These are phyloP conservation scores for Dipodomys stephensi DNA, from an alignment of 2,113 vertebrate genomes.

Conservation along the genomic window DNA sequence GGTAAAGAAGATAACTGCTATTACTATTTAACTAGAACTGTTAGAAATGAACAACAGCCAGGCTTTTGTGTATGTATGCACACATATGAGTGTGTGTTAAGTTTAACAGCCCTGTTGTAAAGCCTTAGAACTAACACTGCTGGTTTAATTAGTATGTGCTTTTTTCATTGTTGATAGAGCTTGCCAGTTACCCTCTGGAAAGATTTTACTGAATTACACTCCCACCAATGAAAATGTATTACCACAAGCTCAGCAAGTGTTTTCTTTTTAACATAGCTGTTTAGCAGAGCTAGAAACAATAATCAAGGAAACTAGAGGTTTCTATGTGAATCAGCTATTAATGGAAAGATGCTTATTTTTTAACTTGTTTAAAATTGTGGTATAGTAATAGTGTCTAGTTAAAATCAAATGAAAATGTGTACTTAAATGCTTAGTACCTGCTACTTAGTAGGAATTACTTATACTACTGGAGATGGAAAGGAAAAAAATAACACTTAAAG, in stretches of 20 bases:
- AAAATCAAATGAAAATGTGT: background rate
- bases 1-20: background rate
- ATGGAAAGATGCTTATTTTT: background rate
- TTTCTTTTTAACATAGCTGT: no score
- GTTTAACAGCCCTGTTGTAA: background rate
- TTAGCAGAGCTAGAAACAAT: background rate
- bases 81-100: background rate
- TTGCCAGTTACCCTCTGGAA: background rate
- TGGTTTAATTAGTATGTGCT: background rate
- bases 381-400: background rate
- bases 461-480: no score
- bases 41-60: background rate
- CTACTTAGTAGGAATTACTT: no score
- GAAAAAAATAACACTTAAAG: background rate
- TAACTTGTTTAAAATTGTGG: background rate
- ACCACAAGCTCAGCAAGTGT: background rate
- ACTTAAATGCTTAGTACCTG: background rate
- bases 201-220: background rate
- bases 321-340: background rate
- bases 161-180: background rate
- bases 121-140: background rate
- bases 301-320: background rate
- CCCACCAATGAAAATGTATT: background rate
- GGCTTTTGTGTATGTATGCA: background rate
- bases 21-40: background rate